Evolutionary conservation across 2,888 invertebrate genomes (phyloP).

Genomic region (Oasisia sp.): DNA sequence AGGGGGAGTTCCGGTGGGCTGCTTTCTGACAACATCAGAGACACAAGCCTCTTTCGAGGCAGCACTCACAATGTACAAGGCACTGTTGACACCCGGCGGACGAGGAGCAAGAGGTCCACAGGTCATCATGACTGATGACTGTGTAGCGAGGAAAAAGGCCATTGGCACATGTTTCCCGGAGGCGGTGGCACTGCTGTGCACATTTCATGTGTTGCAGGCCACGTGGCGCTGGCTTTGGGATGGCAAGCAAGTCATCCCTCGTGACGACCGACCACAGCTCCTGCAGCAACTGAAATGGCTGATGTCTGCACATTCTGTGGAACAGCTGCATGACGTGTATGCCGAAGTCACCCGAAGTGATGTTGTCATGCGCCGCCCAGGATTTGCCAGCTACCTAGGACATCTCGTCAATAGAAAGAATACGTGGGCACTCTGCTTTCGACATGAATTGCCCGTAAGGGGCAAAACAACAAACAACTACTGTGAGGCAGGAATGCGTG

Average conservation of each 20-base stretch:
- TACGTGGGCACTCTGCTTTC: not conserved
- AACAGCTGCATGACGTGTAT: not conserved
- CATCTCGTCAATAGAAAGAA: not conserved
- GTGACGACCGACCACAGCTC: not conserved
- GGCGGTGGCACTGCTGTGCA: constrained; percentile 14
- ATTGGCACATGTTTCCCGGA: constrained; percentile 7
- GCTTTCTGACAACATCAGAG: not conserved
- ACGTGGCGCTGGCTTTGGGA: constrained; percentile 23
- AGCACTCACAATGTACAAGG: not conserved
- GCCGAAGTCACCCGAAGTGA: not conserved
- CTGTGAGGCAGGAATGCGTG: constrained; percentile 27
- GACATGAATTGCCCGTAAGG: constrained; percentile 22
- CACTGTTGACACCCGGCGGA: not conserved
- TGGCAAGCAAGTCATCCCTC: not conserved
- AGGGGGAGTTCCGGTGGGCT: not conserved
- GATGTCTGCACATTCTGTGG: not conserved
- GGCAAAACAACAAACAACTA: constrained; percentile 31
- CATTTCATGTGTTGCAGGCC: constrained; percentile 25
- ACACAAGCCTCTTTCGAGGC: not conserved
- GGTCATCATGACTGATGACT: constrained; percentile 26
- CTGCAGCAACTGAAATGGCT: not conserved
- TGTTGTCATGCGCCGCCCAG: not conserved
- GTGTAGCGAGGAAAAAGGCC: not conserved
- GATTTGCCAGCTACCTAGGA: not conserved
- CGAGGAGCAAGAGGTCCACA: not conserved